Evolutionary conservation across 2,888 invertebrate genomes (phyloP).

Genomic region (Lasioglossum malachurum): DNA sequence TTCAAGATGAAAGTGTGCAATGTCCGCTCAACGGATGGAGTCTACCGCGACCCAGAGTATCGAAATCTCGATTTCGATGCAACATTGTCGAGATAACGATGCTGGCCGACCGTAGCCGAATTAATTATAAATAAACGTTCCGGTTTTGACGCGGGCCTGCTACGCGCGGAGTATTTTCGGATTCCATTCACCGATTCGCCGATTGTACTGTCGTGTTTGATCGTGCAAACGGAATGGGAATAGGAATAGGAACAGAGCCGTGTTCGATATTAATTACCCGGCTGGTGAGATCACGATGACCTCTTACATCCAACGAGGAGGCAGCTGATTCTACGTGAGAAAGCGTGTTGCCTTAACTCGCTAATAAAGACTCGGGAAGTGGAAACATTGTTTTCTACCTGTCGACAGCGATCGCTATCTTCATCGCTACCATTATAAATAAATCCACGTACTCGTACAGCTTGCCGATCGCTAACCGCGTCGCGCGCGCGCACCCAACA

Average conservation of each 20-base stretch:
- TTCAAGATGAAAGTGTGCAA: no score
- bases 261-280: conserved; percentile 8
- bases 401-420: not conserved
- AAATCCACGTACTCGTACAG: not conserved
- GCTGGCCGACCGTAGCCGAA: conserved; percentile 37
- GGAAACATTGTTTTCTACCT: not conserved
- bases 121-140: conserved; percentile 59
- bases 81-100: not conserved
- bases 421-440: not conserved
- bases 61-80: not conserved
- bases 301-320: not conserved
- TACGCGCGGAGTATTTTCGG: conserved; percentile 39
- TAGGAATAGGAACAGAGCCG: not conserved
- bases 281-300: conserved; percentile 5
- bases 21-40: not conserved
- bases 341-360: not conserved
- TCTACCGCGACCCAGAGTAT: not conserved
- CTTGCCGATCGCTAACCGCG: not conserved
- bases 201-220: not conserved
- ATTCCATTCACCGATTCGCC: conserved; percentile 35
- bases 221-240: not conserved
- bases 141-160: not conserved
- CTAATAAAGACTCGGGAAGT: not conserved
- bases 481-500: not conserved
- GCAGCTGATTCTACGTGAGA: not conserved